Evolutionary conservation across 2,888 invertebrate genomes (phyloP).

Genomic region (Acronicta aceris): DNA sequence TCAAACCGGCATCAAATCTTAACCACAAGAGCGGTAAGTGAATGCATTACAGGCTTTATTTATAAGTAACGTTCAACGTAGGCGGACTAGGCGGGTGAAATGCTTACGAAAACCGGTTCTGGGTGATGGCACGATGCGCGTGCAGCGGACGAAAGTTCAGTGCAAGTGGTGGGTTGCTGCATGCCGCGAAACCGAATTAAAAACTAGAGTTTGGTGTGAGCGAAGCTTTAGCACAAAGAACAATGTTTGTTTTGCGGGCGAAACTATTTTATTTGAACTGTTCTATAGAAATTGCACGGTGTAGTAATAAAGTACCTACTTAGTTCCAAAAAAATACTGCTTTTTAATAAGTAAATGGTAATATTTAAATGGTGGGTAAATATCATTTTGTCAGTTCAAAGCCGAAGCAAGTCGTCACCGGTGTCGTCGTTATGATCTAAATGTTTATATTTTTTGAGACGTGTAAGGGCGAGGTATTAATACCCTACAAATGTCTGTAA

Average conservation of each 20-base stretch:
- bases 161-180: conserved; percentile 46
- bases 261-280: too few species aligned
- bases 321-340: too few species aligned
- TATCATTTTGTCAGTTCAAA: conserved; percentile 16
- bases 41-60: conserved; percentile 50
- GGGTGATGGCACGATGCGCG: conserved; percentile 51
- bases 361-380: too few species aligned
- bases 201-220: conserved; percentile 14
- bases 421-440: conserved; percentile 24
- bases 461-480: conserved; percentile 19
- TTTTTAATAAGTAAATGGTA: conserved; percentile 26
- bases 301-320: background rate
- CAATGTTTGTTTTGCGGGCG: too few species aligned
- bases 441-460: conserved; percentile 28
- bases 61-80: conserved; percentile 60
- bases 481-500: conserved; percentile 38
- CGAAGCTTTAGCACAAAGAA: background rate
- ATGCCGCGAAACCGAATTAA: conserved; percentile 24
- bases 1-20: conserved; percentile 34
- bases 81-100: conserved; percentile 63
- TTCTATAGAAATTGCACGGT: too few species aligned
- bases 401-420: conserved; percentile 11
- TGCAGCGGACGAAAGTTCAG: conserved; percentile 54
- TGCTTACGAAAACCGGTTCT: conserved; percentile 68
- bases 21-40: conserved; percentile 40